These are phyloP conservation scores for Formica exsecta DNA, from an alignment of 1,140 invertebrate genomes.

Conservation along the genomic window DNA sequence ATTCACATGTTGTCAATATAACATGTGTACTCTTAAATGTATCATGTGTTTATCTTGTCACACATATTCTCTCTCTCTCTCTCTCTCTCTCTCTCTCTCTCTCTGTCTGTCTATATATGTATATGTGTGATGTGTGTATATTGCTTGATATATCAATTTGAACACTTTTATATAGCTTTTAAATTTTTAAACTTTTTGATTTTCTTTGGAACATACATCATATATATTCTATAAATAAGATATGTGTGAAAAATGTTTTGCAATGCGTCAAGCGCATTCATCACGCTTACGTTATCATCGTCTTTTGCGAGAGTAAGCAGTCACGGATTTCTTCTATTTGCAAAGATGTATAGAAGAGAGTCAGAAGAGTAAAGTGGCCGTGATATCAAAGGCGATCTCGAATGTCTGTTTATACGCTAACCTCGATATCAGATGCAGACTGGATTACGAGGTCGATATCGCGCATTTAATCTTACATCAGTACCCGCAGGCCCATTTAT, in stretches of 20 bases:
- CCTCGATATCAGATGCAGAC: conserved; percentile 75
- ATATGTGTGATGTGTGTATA: no score
- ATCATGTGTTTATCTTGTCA: not conserved
- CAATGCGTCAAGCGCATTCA: conserved; percentile 32
- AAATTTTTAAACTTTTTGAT: not conserved
- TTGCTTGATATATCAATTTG: not conserved
- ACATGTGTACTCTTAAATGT: no score
- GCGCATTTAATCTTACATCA: conserved; percentile 73
- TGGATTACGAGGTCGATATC: conserved; percentile 75
- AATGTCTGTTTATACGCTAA: conserved; percentile 75
- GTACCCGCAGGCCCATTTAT: conserved; percentile 73
- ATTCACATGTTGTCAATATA: not conserved
- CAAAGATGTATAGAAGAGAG: conserved; percentile 28
- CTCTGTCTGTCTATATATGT: no score
- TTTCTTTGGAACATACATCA: not conserved
- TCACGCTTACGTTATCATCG: conserved; percentile 56
- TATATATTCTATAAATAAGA: conserved; percentile 22
- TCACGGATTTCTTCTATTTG: conserved; percentile 71
- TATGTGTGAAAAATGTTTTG: conserved; percentile 17
- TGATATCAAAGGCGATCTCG: conserved; percentile 72
- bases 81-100: not conserved
- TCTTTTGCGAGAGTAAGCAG: conserved; percentile 66
- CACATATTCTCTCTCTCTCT: not conserved
- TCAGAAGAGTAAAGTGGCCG: conserved; percentile 64
- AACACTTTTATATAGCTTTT: not conserved